Percentiles rank a stretch among this genome's conserved stretches.
Evolutionary conservation across 2,797 vertebrate genomes (phyloP).

Genomic region (Hirundo rustica): DNA sequence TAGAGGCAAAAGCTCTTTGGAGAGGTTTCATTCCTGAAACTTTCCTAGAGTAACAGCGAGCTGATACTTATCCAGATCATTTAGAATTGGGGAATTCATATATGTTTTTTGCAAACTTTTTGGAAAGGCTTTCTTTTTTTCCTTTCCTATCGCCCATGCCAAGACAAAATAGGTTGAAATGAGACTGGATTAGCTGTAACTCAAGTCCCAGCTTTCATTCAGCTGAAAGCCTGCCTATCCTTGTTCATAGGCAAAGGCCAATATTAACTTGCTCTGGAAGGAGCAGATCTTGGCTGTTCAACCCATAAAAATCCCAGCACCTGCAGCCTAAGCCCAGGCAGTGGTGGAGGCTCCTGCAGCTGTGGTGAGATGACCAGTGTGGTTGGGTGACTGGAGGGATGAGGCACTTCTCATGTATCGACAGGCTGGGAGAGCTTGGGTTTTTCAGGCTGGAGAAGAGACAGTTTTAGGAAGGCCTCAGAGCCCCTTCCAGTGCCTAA

Average conservation of each 20-base stretch:
- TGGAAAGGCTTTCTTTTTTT: conserved; percentile 14
- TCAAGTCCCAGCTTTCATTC: background rate
- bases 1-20: background rate
- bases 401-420: background rate
- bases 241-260: background rate
- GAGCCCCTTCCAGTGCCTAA: background rate
- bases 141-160: background rate
- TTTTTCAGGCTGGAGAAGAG: background rate
- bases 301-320: accelerated
- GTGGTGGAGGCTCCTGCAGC: background rate
- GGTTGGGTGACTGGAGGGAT: background rate
- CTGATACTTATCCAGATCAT: background rate
- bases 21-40: background rate
- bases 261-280: background rate
- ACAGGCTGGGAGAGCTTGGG: background rate
- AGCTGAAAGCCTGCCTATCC: background rate
- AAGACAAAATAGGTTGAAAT: conserved; percentile 31
- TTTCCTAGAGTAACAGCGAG: background rate
- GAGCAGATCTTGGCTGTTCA: background rate
- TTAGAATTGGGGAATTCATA: conserved; percentile 7
- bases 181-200: conserved; percentile 2
- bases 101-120: background rate
- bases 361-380: accelerated
- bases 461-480: accelerated
- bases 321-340: background rate